Base-by-base conservation (phyloP, 2,888 invertebrate species). In the Pinctada fucata region DNA sequence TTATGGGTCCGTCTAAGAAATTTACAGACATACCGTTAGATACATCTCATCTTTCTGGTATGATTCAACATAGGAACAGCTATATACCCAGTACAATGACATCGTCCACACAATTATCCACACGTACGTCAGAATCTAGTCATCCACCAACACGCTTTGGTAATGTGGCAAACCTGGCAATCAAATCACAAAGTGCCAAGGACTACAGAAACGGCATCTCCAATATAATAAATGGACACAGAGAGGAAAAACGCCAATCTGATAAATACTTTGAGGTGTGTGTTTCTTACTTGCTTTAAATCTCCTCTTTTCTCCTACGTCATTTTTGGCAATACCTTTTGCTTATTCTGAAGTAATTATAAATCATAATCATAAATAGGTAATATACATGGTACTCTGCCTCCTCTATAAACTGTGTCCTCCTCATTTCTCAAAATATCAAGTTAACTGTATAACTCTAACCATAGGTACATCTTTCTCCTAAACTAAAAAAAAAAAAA, bases 221-320 rank as follows among this genome's bases (percentile, higher is more conserved):
- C 47, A 85, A 83, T 52, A 83, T 84, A 65, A 82, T 84, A 45
- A 85, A 81, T 52, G 84, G 84, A 72, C 70, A 81, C 3, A 83
- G 85, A 51, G 85, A 86, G 70, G 73, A 77, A 31, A 47, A 64
- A 47, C 71, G 71, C 48, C 58, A 58, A 68, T 50, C 78, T 45
- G 80, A 80, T 67, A 80, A 71, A 78, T 78, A 75, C 51, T 78
- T 80, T 68, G 80, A 80, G 80, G 80, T 80, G 72, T 70, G 77
- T 75, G 31, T 67, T 58, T 58, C 58, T 58, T 58, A 1, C 58
- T 58, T 58, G 58, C 58, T 10, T 13, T 58, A 58, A 10, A 10
- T 58, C 58, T 58, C 58, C 6, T 58, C 58, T 58, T 31, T 31
- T 31, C 51, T 69, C 50, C 52, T 72, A 16, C 16, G 16, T 52